phyloP scores from a whole-genome alignment of 2,888 invertebrate genomes.

The Osedax fenrisi region DNA sequence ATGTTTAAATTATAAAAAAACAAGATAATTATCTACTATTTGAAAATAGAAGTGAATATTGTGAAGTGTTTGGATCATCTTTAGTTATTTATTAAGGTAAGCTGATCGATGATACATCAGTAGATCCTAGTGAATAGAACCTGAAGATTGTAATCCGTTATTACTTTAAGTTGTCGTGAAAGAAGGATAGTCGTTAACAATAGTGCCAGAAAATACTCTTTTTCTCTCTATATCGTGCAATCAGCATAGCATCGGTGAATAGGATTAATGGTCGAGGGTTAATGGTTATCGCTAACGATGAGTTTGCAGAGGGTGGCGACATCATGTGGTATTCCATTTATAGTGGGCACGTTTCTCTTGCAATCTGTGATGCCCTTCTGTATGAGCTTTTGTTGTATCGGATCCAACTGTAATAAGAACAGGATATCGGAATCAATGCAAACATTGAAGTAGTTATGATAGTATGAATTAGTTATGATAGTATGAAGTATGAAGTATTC shows the following conservation, averaged over 20 bases:
- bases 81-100: too few relatives aligned
- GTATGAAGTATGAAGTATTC: too few relatives aligned
- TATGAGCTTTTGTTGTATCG: not conserved
- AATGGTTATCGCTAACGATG: not conserved
- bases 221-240: not conserved
- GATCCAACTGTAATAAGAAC: not conserved
- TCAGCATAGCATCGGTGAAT: not conserved
- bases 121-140: too few relatives aligned
- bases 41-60: too few relatives aligned
- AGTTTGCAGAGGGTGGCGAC: not conserved
- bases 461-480: too few relatives aligned
- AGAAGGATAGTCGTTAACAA: not conserved
- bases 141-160: not conserved
- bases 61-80: too few relatives aligned
- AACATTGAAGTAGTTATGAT: too few relatives aligned
- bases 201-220: not conserved
- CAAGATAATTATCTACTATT: too few relatives aligned
- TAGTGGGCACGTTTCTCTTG: not conserved
- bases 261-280: not conserved
- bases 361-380: not conserved
- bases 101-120: too few relatives aligned
- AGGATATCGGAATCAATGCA: not conserved
- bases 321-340: not conserved
- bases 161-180: not conserved
- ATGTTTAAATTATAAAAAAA: too few relatives aligned